Base-by-base conservation (phyloP, 1,140 invertebrate genomes). In the Drosophila grimshawi region DNA sequence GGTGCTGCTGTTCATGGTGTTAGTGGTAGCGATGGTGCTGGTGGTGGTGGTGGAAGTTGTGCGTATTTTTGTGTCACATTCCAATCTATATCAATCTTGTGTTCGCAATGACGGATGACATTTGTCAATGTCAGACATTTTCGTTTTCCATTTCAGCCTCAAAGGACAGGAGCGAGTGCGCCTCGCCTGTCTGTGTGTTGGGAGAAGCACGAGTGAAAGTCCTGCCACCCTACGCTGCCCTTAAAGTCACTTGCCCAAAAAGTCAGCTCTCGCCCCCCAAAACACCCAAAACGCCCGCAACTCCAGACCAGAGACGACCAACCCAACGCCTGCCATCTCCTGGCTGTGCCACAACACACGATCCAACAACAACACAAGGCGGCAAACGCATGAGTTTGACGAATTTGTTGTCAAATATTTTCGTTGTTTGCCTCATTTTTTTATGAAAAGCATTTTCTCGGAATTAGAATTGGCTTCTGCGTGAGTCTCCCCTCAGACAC, bases 111-210 rank as follows among this genome's bases (percentile, higher is more conserved):
- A 92, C 91, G 91, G 91, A 92, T 92, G 91, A 78, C 91, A 92
- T 92, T 92, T 92, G 91, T 92, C 91, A 92, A 92, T 92, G 91
- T 92, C 91, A 92, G 91, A 90, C 91, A 92, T 92, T 92, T 92
- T 92, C 91, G 90, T 92, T 92, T 92, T 91, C 79, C 91, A 80
- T 86, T 92, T 90, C 71, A 82, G 83, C 75, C 83, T 91, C 81
- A 85, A 90, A 91, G 78, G 78, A 88, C 75, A 88, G 81, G 69
- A 73, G 57, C 39, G 51, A 55, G 67, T 35, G 43, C 52, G 41
- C 29, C 8, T 30, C 59, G 49, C 5, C 60, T 45, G 4, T 48
- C 49, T 41, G 35, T 39, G 11, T 19, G 62, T 51, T 11, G 63
- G 67, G 51, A 51, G 46, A 45, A 43, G 52, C 37, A 64, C 19